Percentiles rank a stretch among this genome's conserved stretches.
Conservation (phyloP, 2,888 invertebrate genomes). For the Orchesella flavescens region DNA sequence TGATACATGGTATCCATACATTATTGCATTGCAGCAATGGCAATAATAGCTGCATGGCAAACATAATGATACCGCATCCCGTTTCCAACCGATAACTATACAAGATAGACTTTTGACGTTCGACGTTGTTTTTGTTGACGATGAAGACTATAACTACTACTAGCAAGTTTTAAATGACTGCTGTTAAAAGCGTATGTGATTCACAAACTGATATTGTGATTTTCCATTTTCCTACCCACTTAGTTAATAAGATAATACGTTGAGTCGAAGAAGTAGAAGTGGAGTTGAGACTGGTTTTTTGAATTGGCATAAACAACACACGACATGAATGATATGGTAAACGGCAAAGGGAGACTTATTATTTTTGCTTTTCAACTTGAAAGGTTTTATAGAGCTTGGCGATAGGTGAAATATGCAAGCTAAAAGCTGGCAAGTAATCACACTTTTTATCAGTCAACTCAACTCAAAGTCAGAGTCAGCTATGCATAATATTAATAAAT, state of each 20-base stretch:
- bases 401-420: too few relatives aligned
- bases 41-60: constrained; percentile 3
- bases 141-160: not conserved
- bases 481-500: too few relatives aligned
- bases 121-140: constrained; percentile 14
- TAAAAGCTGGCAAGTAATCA: too few relatives aligned
- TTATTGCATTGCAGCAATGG: constrained; percentile 7
- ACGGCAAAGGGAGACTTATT: too few relatives aligned
- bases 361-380: too few relatives aligned
- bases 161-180: constrained; percentile 13
- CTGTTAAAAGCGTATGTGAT: not conserved
- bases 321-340: too few relatives aligned
- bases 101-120: not conserved
- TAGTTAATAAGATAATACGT: too few relatives aligned
- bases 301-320: too few relatives aligned
- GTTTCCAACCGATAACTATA: constrained; percentile 55
- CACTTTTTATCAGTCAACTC: not conserved
- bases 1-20: too few relatives aligned
- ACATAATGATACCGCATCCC: constrained; percentile 56
- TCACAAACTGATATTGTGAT: constrained; percentile 12
- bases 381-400: too few relatives aligned
- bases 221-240: too few relatives aligned
- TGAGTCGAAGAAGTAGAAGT: not conserved
- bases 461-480: not conserved
- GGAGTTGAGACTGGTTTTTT: constrained; percentile 7